A percentile compares a stretch with the other conserved stretches of the same genome.
Conservation (phyloP, 64 coral and sea anemone species). For the Catalaphyllia jardinei region DNA sequence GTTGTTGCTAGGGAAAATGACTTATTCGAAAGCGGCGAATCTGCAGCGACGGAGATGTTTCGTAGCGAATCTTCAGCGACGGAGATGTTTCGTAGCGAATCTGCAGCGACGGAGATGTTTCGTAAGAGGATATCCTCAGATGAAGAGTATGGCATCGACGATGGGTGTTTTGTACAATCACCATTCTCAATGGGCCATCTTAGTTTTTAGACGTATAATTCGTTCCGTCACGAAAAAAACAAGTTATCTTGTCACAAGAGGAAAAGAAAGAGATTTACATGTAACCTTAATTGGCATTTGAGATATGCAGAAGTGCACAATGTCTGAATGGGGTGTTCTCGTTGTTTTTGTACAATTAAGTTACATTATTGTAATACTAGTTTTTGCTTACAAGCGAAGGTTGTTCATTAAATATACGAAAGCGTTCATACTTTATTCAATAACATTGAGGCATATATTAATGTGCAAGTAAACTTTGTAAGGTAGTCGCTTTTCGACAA, state of each 20-base stretch:
- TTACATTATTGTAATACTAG: too few species aligned
- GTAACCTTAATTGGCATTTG: too few species aligned
- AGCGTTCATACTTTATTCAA: too few species aligned
- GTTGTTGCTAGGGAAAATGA: background rate
- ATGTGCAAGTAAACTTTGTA: too few species aligned
- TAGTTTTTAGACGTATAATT: background rate
- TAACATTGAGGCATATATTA: too few species aligned
- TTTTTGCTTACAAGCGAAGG: too few species aligned
- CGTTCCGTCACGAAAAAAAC: background rate
- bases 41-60: background rate
- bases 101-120: background rate
- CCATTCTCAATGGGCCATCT: background rate
- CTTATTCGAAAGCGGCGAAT: background rate
- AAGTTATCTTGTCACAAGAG: background rate
- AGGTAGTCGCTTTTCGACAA: too few species aligned
- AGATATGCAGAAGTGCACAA: too few species aligned
- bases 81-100: background rate
- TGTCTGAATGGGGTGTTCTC: too few species aligned
- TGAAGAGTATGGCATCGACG: background rate
- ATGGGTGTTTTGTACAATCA: slow-evolving; percentile 2
- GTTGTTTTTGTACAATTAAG: too few species aligned
- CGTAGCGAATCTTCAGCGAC: too few species aligned
- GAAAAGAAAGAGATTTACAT: background rate
- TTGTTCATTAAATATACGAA: too few species aligned
- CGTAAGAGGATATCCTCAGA: background rate